Conservation (phyloP, 1,140 invertebrate species). For the Acromyrmex heyeri region DNA sequence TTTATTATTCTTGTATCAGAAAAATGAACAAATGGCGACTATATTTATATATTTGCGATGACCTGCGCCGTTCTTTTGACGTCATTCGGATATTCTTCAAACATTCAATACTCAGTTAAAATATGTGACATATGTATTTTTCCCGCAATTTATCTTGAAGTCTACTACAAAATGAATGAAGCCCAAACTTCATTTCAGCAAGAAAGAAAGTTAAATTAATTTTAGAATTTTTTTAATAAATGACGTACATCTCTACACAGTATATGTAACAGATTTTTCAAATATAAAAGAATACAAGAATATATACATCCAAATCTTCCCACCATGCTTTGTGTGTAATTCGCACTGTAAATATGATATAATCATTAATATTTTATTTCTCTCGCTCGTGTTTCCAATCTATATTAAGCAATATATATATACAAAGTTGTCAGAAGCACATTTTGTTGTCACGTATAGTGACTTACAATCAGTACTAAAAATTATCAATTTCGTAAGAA, state of each 20-base stretch:
- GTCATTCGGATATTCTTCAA: not conserved
- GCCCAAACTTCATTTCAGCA: not conserved
- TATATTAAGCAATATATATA: not conserved
- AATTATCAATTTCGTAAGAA: constrained; percentile 27
- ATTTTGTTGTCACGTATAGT: constrained; percentile 12
- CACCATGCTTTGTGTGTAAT: constrained; percentile 13
- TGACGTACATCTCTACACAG: not conserved
- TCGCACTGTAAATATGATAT: not conserved
- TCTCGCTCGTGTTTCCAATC: not conserved
- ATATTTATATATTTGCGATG: constrained; percentile 27
- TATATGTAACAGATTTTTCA: not conserved
- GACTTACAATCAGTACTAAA: not conserved
- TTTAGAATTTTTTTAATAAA: not conserved
- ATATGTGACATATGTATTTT: not conserved
- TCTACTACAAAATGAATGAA: not conserved
- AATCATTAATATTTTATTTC: constrained; percentile 27
- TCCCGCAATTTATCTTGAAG: not conserved
- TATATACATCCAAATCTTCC: not conserved
- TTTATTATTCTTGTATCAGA: not conserved
- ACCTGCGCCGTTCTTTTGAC: not conserved
- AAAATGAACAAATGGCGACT: not conserved
- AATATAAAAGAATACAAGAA: not conserved
- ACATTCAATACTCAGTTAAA: not conserved
- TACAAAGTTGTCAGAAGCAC: not conserved
- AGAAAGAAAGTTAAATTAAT: constrained; percentile 8